Conservation (phyloP, 2,797 vertebrate genomes). For the Myiothlypis coronata region DNA sequence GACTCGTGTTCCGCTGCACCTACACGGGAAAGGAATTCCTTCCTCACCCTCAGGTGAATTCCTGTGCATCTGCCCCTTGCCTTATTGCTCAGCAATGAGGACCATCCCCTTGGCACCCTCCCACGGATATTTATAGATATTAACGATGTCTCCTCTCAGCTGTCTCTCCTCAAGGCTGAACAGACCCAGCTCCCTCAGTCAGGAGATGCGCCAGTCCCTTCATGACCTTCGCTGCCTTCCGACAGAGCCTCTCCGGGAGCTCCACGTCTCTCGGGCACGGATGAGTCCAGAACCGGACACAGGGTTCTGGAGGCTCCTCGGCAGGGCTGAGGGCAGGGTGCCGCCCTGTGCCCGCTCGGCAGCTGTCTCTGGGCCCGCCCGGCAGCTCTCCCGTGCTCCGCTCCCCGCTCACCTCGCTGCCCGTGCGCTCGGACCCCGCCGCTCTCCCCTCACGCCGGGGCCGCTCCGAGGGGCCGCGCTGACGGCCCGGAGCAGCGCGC, state of each 20-base stretch:
- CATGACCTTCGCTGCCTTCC: background rate
- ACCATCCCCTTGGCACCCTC: background rate
- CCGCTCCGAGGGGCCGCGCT: background rate
- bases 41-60: background rate
- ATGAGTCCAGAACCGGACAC: background rate
- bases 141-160: background rate
- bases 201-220: background rate
- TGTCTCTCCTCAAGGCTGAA: background rate
- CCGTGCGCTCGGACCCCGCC: background rate
- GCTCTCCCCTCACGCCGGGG: background rate
- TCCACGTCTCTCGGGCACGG: background rate
- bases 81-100: background rate
- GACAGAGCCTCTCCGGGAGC: background rate
- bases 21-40: rapidly evolving
- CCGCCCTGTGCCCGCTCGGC: background rate
- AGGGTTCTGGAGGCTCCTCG: background rate
- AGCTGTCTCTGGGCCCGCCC: background rate
- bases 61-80: background rate
- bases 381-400: background rate
- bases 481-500: background rate
- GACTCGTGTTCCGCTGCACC: background rate
- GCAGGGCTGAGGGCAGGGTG: background rate
- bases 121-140: rapidly evolving
- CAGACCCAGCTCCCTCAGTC: background rate
- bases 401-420: background rate